Conservation (phyloP, 2,888 invertebrate species). For the Leistus spinibarbis region DNA sequence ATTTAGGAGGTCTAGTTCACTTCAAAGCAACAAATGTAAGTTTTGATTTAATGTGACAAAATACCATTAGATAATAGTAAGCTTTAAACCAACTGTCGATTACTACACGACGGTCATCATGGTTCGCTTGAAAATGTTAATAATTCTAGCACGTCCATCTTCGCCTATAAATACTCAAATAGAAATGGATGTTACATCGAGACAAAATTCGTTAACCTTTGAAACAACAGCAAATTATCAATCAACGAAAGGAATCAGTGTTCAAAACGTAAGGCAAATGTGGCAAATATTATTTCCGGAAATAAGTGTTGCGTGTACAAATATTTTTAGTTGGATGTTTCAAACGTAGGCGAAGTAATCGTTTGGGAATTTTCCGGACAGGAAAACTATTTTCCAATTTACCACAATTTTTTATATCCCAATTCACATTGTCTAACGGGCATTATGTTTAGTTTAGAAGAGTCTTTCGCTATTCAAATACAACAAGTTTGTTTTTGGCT, state of each 20-base stretch:
- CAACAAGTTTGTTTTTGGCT: conserved; percentile 76
- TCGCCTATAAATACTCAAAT: conserved; percentile 61
- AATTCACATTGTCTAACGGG: conserved; percentile 58
- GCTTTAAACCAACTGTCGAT: too few relatives aligned
- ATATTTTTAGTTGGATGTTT: conserved; percentile 57
- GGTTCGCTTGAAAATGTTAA: too few relatives aligned
- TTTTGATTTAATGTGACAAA: neutral
- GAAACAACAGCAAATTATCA: conserved; percentile 61
- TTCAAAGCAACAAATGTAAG: conserved; percentile 57
- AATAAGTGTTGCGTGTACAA: neutral
- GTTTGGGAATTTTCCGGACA: conserved; percentile 80
- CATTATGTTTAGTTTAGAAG: conserved; percentile 70
- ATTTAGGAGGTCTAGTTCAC: conserved; percentile 64
- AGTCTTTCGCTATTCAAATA: conserved; percentile 69
- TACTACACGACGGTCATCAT: too few relatives aligned
- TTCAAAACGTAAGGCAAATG: conserved; percentile 61
- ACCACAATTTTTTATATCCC: conserved; percentile 73
- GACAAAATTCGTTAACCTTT: conserved; percentile 65
- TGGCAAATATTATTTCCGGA: neutral
- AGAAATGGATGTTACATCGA: conserved; percentile 65
- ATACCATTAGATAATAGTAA: too few relatives aligned
- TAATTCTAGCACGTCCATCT: conserved; percentile 58
- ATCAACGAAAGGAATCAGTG: conserved; percentile 69
- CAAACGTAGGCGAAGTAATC: conserved; percentile 67
- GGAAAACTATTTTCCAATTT: conserved; percentile 71